Base-by-base conservation (phyloP, 1,140 invertebrate species). In the Polypedilum pembai region DNA sequence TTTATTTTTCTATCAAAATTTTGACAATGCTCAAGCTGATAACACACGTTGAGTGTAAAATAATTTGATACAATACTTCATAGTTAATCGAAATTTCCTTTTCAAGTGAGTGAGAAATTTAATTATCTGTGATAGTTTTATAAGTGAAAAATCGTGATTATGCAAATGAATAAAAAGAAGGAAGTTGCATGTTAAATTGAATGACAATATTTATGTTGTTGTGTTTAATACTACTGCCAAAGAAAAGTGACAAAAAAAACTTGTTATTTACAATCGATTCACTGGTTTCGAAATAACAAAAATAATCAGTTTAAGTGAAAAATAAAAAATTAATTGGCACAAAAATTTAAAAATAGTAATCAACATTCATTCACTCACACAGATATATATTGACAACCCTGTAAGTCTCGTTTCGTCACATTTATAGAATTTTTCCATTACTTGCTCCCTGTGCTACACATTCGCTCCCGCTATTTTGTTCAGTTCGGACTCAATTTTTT, bases 21-120 rank as follows among this genome's bases (percentile, higher is more conserved):
- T n/a, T 56, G n/a, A 12, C 45, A 56, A 56, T 56, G 45, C n/a
- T 56, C n/a, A 12, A 56, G 45, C 45, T 56, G 45, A 56, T 56
- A 56, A 56, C 45, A 56, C 45, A 12, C 45, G 4, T 15, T n/a
- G n/a, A 56, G 45, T 15, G 15, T 4, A n/a, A 4, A n/a, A 56
- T 12, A 56, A 56, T 56, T 56, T 15, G 45, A 56, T 56, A 56
- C 12, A 56, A 56, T 56, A 56, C 12, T 4, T n/a, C 45, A 56
- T 56, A 12, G 45, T 15, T 56, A 56, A n/a, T 56, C n/a, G 4
- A 56, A 56, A n/a, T 56, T 56, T 56, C n/a, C 4, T n/a, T n/a
- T 56, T 56, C 4, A 56, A 4, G 12, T 12, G 12, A 1, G 10
- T 12, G n/a, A 56, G 8, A n/a, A 8, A 56, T 56, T 56, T 15